Evolutionary conservation across 2,797 vertebrate genomes (phyloP), one percentile per base, ranked within the genome.

Genomic region (Xenopus petersii): DNA sequence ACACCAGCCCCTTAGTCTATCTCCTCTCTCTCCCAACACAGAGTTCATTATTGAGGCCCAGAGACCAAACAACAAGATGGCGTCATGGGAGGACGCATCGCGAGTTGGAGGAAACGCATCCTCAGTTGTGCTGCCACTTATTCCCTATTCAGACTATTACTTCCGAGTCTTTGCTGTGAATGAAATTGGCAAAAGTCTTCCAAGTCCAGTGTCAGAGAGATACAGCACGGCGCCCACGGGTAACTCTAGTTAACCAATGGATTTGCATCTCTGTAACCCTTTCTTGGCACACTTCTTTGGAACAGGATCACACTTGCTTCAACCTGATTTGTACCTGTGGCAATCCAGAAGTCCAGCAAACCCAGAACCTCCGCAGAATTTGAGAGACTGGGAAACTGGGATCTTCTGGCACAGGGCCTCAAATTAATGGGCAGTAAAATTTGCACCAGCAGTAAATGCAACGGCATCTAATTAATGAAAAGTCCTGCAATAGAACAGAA

Each of bases 1-100:
- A 51, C 49, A 7, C 49, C 15, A 15, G 3, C 11, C 10, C 1
- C 13, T 56, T 1, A 15, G 4, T 16, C 55, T 63, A 0, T 63
- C 61, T 8, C 30, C 26, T n/a, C 46, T 11, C 15, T 16, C n/a
- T 4, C 30, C 62, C 3, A 1, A 0, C 0, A 17, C 88, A 98
- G 96, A 95, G 75, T 98, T 95, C 1, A 87, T 98, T 30, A 86
- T 98, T 12, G 93, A 98, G 82, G 98, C 93, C 21, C 95, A 98
- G 81, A 96, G 96, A 73, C 93, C 84, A 86, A 88, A 80, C 71
- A 92, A 91, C 86, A 93, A 96, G 73, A 94, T 93, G 0, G 93
- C 91, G 64, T 91, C 79, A 70, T 98, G 98, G 98, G 94, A 92
- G 68, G 93, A 94, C 83, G 81, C 96, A 64, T 82, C 83, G 10